phyloP scores from a whole-genome alignment of 1,140 invertebrate species.

The Apis dorsata region DNA sequence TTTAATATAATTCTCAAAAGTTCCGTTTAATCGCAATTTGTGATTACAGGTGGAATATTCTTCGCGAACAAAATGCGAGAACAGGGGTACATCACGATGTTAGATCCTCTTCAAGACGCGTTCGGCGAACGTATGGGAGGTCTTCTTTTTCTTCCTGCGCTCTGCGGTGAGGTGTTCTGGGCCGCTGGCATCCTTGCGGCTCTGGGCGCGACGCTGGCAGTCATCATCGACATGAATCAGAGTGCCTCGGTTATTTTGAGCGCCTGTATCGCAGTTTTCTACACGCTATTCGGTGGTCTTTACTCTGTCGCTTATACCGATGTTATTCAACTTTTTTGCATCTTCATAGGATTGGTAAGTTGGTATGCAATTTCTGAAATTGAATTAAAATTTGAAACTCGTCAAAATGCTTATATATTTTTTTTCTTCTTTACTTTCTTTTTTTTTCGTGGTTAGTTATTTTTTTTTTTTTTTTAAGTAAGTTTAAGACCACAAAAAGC shows the following conservation, averaged over 20 bases:
- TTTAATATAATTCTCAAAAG: not conserved
- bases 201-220: conserved; percentile 95
- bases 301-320: conserved; percentile 99
- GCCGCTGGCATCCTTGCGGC: conserved; percentile 97
- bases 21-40: not conserved
- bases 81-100: conserved; percentile 98
- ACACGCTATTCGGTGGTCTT: conserved; percentile 98
- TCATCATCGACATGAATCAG: conserved; percentile 98
- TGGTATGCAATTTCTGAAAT: not conserved
- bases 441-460: too few relatives aligned
- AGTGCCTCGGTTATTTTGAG: conserved; percentile 95
- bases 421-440: too few relatives aligned
- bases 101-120: conserved; percentile 97
- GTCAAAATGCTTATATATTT: too few relatives aligned
- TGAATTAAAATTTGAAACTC: too few relatives aligned
- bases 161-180: conserved; percentile 99
- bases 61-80: conserved; percentile 98
- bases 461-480: too few relatives aligned
- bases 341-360: conserved; percentile 96
- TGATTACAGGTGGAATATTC: conserved; percentile 92
- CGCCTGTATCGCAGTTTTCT: conserved; percentile 97
- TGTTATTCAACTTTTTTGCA: conserved; percentile 99
- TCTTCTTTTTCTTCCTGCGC: conserved; percentile 95
- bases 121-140: conserved; percentile 99
- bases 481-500: too few relatives aligned